Evolutionary conservation across 2,113 vertebrate genomes (phyloP).

Genomic region (Hippolais icterina): DNA sequence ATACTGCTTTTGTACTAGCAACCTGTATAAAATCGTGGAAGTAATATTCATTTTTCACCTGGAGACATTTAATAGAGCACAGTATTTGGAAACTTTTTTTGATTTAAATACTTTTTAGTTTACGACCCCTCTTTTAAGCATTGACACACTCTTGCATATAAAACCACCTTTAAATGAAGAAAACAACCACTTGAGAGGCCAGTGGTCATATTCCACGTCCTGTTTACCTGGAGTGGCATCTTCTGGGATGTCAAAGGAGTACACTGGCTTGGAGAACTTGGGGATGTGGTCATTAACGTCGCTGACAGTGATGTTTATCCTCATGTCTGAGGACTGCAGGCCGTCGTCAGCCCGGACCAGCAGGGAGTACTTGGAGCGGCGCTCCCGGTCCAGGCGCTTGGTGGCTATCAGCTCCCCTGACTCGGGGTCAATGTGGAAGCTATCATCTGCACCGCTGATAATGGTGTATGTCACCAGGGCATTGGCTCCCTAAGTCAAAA

Average conservation of each 20-base stretch:
- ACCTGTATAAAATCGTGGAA: neutral
- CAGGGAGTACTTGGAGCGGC: constrained; percentile 91
- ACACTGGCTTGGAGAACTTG: constrained; percentile 87
- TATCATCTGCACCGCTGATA: constrained; percentile 94
- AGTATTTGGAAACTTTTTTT: neutral
- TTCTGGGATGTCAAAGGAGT: constrained; percentile 93
- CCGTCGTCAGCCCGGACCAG: constrained; percentile 93
- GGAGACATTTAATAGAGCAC: neutral
- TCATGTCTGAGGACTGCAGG: constrained; percentile 92
- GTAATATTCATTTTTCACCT: neutral
- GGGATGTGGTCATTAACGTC: constrained; percentile 95
- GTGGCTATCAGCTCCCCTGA: constrained; percentile 94
- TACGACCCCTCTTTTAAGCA: neutral
- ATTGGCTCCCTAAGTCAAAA: constrained; percentile 86
- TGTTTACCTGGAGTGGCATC: constrained; percentile 86
- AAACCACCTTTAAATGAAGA: neutral
- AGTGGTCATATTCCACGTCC: neutral
- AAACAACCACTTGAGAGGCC: neutral
- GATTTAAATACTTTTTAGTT: neutral
- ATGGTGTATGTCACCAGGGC: constrained; percentile 96
- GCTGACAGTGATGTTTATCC: constrained; percentile 92
- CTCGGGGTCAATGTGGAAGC: constrained; percentile 92
- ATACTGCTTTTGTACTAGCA: neutral
- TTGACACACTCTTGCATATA: fast-evolving
- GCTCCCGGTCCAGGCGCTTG: constrained; percentile 89